These are phyloP conservation scores for Aleadryas rufinucha DNA, from an alignment of 2,113 vertebrate genomes.

Conservation along the genomic window DNA sequence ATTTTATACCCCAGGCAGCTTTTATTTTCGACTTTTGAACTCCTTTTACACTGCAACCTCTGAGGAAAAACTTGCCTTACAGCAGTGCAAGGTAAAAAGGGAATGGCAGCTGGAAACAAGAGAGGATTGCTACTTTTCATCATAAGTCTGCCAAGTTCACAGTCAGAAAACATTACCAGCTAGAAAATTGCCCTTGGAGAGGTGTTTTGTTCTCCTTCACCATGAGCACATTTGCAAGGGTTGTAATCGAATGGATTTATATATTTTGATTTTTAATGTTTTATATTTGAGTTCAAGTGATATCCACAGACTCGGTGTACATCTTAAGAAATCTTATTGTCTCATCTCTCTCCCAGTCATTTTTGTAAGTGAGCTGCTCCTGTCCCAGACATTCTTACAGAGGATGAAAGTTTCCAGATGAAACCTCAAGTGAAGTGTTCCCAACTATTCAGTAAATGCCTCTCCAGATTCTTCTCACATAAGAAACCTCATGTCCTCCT, in stretches of 20 bases:
- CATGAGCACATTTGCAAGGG: accelerated
- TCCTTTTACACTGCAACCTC: neutral
- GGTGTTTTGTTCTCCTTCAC: neutral
- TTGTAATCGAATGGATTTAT: neutral
- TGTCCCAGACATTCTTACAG: neutral
- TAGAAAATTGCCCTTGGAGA: neutral
- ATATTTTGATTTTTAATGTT: neutral
- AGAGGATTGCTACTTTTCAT: neutral
- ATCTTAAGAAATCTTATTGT: neutral
- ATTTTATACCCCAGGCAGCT: neutral
- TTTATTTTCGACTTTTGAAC: conserved; percentile 7
- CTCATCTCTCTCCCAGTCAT: neutral
- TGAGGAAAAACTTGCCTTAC: neutral
- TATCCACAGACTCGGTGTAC: neutral
- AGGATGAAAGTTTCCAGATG: neutral
- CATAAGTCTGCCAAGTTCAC: neutral
- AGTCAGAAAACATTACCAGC: neutral
- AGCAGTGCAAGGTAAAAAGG: neutral
- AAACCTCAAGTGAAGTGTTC: neutral
- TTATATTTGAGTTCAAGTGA: neutral
- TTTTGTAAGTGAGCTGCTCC: neutral
- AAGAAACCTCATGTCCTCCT: neutral
- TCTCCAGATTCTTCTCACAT: neutral
- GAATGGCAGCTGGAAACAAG: neutral
- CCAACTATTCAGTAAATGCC: neutral